Base-by-base conservation (phyloP, 2,888 invertebrate species). In the Yponomeuta plumbellus region DNA sequence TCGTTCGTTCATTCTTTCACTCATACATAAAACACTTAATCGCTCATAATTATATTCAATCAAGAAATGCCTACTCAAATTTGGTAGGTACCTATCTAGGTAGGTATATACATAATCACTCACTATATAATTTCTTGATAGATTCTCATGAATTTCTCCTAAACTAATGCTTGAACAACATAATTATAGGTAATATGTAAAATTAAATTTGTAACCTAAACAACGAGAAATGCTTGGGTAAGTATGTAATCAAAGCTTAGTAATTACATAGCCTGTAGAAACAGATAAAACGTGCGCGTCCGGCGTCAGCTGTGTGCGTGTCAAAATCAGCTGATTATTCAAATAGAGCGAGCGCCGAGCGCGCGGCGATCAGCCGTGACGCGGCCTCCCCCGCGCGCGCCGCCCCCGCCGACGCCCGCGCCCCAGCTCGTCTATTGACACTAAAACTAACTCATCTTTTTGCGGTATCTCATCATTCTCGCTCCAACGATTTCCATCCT, bases 321-420 rank as follows among this genome's bases (percentile, higher is more conserved):
- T 92, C 91, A 91, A 88, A 92, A 92, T 91, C 91, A 92, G 91
- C 91, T 92, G 91, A 91, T 91, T 89, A 91, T 89, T 89, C 89
- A 91, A 91, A 91, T 91, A 91, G 87, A 87, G 86, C 72, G 74
- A 73, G 75, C 73, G 73, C 71, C 66, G 70, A 52, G 68, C 70
- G 69, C 75, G 71, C 72, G 66, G 70, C 68, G 69, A 68, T n/a
- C 64, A 64, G n/a, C 66, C 62, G 66, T 23, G n/a, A 22, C 66
- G 61, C 34, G 22, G 23, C 44, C 44, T 52, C 44, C 44, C 52
- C 69, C 64, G 68, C 65, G 67, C 65, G 66, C 17, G 44, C 26
- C 13, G 17, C 66, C 26, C 13, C n/a, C 65, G n/a, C 26, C 56
- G 39, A 67, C 70, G 68, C 69, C 68, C 67, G 69, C 59, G 59